These are phyloP conservation scores for Drosophila seguyi DNA, from an alignment of 1,140 invertebrate genomes.

Conservation along the genomic window DNA sequence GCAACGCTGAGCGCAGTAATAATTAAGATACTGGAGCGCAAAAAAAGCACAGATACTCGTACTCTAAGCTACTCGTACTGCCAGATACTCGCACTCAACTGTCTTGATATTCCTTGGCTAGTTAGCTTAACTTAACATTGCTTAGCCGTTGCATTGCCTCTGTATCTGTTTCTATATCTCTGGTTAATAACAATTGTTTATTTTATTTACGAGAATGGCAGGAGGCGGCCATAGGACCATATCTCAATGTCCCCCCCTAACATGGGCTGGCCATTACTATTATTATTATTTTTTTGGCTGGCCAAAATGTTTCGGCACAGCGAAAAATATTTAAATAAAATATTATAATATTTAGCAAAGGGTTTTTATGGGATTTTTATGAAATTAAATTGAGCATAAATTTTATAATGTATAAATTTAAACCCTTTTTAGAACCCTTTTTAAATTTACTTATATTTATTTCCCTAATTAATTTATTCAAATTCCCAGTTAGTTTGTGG, in stretches of 20 bases:
- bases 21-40: conserved; percentile 70
- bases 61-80: conserved; percentile 7
- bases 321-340: background rate
- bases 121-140: conserved; percentile 2
- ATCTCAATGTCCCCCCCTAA: conserved; percentile 44
- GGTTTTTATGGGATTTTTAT: background rate
- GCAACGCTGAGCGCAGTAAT: conserved; percentile 58
- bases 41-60: conserved; percentile 32
- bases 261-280: conserved; percentile 17
- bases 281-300: background rate
- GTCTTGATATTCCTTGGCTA: conserved; percentile 14
- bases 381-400: background rate
- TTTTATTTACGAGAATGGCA: conserved; percentile 39
- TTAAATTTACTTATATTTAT: background rate
- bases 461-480: background rate
- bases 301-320: conserved; percentile 6
- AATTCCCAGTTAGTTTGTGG: background rate
- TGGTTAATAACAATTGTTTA: conserved; percentile 39
- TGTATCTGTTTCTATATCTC: conserved; percentile 21
- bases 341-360: background rate
- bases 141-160: background rate
- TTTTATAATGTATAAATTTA: background rate
- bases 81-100: conserved; percentile 1
- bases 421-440: background rate
- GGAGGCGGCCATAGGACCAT: conserved; percentile 34